Evolutionary conservation across 2,888 invertebrate genomes (phyloP), one percentile per base, ranked within the genome.

Genomic region (Laspeyria flexula): DNA sequence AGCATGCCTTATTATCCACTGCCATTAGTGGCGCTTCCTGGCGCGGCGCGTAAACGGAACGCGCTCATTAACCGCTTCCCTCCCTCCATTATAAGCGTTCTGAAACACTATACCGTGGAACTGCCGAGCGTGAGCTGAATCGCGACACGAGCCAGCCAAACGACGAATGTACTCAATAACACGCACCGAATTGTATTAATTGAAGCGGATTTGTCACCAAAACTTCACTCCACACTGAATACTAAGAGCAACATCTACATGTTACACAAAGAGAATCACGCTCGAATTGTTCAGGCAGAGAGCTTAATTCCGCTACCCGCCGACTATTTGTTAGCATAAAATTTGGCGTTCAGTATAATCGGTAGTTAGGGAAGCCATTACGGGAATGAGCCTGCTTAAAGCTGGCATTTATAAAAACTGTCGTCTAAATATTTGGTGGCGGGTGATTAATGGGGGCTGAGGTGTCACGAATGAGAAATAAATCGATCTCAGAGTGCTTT

Each of bases 1-100:
- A 69, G 67, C 59, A 63, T 63, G 71, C 69, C 75, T 76, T 79
- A 77, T 78, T 79, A 77, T 72, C 68, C 65, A 55, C 55, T 39
- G 65, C 75, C 78, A 79, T 79, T 81, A 80, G 73, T 65, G 71
- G 53, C 60, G 70, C 64, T 74, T 77, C 74, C 77, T 58, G 57
- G 52, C 56, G 55, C 49, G 42, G 55, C 43, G 64, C 56, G 67
- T 60, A 52, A 64, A 61, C 69, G 71, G 72, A 71, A 73, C 73
- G 64, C 70, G 54, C 73, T 79, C 79, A 78, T 79, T 78, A 80
- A 67, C 68, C 62, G 70, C 64, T 71, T 65, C 71, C 72, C 41
- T 33, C 44, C 31, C 33, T 13, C 53, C 51, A 35, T 50, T 50
- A 40, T 50, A 46, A 66, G 47, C 56, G 65, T 46, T 56, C 47